phyloP scores from a whole-genome alignment of 2,888 invertebrate species.

The Strigamia crassipes region DNA sequence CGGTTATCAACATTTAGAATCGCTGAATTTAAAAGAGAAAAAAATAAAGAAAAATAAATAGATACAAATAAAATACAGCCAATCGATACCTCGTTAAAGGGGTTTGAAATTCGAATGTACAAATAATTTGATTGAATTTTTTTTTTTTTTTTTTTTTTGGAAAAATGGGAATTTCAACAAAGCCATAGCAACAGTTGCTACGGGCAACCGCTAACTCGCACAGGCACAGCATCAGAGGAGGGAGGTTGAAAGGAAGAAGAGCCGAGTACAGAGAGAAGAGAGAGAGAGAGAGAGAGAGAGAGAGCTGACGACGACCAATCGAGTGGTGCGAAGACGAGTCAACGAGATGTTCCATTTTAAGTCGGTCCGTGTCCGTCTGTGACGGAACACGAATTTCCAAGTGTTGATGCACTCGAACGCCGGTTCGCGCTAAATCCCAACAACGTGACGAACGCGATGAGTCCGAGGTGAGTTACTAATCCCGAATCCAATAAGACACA shows the following conservation, averaged over 20 bases:
- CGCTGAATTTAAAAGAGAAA: no score
- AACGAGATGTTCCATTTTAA: background rate
- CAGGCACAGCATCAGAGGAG: background rate
- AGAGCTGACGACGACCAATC: no score
- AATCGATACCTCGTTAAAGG: no score
- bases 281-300: background rate
- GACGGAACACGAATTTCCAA: background rate
- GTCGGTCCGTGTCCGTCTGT: background rate
- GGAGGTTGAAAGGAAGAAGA: background rate
- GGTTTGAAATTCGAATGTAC: no score
- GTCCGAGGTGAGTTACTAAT: background rate
- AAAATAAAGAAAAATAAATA: no score
- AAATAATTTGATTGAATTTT: no score
- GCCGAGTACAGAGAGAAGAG: background rate
- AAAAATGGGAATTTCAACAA: background rate
- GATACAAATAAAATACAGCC: no score
- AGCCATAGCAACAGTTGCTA: conserved; percentile 35
- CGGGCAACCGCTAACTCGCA: background rate
- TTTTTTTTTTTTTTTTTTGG: background rate
- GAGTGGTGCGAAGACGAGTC: background rate
- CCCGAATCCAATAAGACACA: background rate
- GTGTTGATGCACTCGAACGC: background rate
- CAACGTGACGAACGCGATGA: background rate
- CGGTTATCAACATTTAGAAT: no score
- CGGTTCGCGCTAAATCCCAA: background rate